Conservation (phyloP, 2,113 vertebrate genomes). For the Nycticorax nycticorax region DNA sequence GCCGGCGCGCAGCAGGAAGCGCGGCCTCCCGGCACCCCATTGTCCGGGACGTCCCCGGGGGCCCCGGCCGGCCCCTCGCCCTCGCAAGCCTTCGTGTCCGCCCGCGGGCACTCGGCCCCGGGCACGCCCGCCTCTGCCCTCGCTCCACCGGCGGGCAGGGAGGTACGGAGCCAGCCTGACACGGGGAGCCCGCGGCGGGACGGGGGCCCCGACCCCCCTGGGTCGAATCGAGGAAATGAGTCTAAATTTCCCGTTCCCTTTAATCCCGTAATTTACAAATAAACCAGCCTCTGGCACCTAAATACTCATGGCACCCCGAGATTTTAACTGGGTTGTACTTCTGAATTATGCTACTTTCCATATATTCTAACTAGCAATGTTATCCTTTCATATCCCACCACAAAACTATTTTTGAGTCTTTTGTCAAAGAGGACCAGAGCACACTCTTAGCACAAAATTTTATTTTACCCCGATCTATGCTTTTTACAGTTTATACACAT, state of each 20-base stretch:
- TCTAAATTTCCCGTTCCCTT: neutral
- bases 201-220: too few relatives aligned
- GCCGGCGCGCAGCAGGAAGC: conserved; percentile 45
- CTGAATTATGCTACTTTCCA: neutral
- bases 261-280: neutral
- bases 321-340: too few relatives aligned
- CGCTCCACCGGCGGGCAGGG: neutral
- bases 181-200: too few relatives aligned
- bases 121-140: neutral
- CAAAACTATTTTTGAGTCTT: neutral
- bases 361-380: rapidly evolving
- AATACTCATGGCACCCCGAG: rapidly evolving
- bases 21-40: neutral
- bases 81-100: neutral
- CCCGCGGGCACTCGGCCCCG: too few relatives aligned
- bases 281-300: neutral
- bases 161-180: neutral
- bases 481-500: conserved; percentile 63
- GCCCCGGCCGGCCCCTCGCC: neutral
- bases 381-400: neutral
- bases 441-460: conserved; percentile 52
- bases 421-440: neutral
- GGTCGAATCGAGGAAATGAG: neutral
- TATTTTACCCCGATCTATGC: conserved; percentile 60
- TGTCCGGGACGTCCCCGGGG: neutral